Base-by-base conservation (phyloP, 2,888 invertebrate species). In the Cheilosia grossa region DNA sequence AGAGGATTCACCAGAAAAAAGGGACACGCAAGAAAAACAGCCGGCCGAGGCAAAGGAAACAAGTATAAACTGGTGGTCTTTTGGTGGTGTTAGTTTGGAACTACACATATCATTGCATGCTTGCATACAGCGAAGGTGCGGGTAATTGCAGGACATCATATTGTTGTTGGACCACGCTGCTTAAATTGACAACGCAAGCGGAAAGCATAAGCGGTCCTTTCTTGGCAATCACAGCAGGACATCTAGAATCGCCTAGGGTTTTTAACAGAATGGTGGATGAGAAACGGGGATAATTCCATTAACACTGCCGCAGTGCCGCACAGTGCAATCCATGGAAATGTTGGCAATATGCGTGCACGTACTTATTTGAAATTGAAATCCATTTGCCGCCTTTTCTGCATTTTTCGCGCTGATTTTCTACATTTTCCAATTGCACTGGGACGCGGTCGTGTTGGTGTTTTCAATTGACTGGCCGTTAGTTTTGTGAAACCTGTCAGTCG, bases 121-220 rank as follows among this genome's bases (percentile, higher is more conserved):
- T 9, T 17, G 15, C 13, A 24, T 59, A 47, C 4, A 61, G 37
- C 59, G 74, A 70, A 75, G 83, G 80, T 83, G 80, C 83, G 80
- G 83, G 74, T 85, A 85, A 85, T 85, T 85, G 83, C 37, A 72
- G 75, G 80, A 75, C 80, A 80, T 85, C 44, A 56, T 67, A 59
- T 75, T 80, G 67, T 75, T 85, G 75, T 70, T 75, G 75, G 66
- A 72, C 24, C 21, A 24, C 80, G 70, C 70, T 85, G 69, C 75
- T 54, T 56, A 85, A 80, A 85, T 75, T 85, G 75, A 80, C 80
- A 85, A 85, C 74, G 75, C 83, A 80, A 80, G 83, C 83, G 83
- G 70, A 85, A 85, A 66, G 83, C 30, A 30, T 72, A 85, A 75
- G 75, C 80, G 75, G 80, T 72, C 74, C 74, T 80, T 85, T 85